A percentile compares a stretch with the other conserved stretches of the same genome.
phyloP scores from a whole-genome alignment of 2,888 invertebrate genomes.

The Idaea biselata region DNA sequence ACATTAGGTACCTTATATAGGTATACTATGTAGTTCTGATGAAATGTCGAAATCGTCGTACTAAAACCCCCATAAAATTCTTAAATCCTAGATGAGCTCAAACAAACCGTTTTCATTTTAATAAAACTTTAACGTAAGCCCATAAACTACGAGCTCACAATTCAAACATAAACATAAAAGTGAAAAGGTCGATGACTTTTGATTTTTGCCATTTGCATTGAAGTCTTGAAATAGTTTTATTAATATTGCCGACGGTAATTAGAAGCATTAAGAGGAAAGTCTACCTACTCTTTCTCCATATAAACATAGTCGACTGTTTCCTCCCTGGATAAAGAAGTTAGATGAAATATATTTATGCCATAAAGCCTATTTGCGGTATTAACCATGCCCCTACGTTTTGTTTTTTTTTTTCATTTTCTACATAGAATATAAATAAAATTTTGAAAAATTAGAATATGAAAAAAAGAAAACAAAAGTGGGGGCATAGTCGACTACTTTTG shows the following conservation, averaged over 20 bases:
- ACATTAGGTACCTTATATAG: no score
- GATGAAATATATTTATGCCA: no score
- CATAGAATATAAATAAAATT: no score
- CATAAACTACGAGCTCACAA: background rate
- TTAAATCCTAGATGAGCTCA: background rate
- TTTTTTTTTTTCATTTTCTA: no score
- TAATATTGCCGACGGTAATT: conserved; percentile 49
- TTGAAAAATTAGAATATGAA: no score
- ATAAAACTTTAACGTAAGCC: background rate
- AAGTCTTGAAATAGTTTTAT: conserved; percentile 47
- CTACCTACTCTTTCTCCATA: no score
- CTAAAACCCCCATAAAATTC: background rate
- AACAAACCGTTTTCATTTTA: background rate
- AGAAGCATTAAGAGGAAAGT: conserved; percentile 26
- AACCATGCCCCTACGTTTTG: no score
- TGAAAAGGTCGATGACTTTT: conserved; percentile 18
- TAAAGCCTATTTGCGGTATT: no score
- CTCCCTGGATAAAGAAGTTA: no score
- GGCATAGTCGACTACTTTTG: no score
- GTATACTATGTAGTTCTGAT: background rate
- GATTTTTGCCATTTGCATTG: conserved; percentile 30
- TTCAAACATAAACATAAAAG: conserved; percentile 14
- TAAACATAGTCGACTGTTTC: no score
- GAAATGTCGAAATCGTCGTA: background rate
- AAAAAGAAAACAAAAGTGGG: no score